phyloP scores from a whole-genome alignment of 1,140 invertebrate species.

The Acyrthosiphon pisum region DNA sequence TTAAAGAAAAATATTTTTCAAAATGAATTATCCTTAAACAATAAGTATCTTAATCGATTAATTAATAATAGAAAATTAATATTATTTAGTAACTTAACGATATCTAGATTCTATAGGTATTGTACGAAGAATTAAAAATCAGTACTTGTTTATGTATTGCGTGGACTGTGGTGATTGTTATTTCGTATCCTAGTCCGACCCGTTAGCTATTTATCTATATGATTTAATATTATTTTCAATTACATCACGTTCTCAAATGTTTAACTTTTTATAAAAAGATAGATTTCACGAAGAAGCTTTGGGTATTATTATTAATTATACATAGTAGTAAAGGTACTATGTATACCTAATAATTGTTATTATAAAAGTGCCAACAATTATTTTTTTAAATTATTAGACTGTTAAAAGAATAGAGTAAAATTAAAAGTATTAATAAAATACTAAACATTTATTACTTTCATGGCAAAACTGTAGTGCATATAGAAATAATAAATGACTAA shows the following conservation, averaged over 20 bases:
- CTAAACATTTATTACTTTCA: background rate
- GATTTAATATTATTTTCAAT: no score
- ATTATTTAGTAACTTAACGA: no score
- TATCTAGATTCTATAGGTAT: no score
- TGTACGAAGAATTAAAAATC: no score
- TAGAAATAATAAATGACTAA: background rate
- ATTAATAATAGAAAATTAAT: no score
- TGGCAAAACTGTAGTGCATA: background rate
- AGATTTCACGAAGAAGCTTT: background rate
- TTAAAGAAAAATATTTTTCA: background rate
- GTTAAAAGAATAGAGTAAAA: background rate
- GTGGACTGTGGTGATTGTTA: no score
- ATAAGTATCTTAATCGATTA: background rate
- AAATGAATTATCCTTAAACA: background rate
- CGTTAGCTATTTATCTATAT: no score
- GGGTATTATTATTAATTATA: no score
- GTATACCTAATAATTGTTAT: background rate
- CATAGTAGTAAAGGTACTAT: no score
- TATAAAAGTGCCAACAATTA: background rate
- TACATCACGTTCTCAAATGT: no score
- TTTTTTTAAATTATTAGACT: background rate
- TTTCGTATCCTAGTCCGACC: no score
- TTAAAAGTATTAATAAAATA: slow-evolving; percentile 7
- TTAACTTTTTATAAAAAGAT: background rate
- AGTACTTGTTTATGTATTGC: no score